Percentiles rank a stretch among this genome's conserved stretches.
Conservation (phyloP, 2,888 invertebrate species). For the Erannis defoliaria region DNA sequence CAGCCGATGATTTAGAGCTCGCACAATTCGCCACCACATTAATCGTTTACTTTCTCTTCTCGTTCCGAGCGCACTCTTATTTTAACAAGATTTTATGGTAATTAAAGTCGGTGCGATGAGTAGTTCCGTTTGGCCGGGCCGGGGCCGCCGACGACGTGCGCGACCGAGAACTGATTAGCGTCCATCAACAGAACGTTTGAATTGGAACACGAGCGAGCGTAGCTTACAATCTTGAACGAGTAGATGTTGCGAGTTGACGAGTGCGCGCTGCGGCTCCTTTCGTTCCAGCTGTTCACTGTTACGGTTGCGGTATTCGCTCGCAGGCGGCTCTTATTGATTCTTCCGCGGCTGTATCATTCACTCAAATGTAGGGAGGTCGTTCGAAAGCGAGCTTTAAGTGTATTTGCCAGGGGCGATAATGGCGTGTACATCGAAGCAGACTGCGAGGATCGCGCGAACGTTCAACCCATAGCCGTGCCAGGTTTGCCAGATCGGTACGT, state of each 20-base stretch:
- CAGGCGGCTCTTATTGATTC: conserved; percentile 25
- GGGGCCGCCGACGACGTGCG: conserved; percentile 10
- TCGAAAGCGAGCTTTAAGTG: conserved; percentile 2
- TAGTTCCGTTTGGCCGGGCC: conserved; percentile 12
- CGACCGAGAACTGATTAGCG: conserved; percentile 15
- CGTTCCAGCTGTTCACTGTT: too few species aligned
- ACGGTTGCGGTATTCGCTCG: neutral
- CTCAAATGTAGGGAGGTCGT: neutral
- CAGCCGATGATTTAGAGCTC: conserved; percentile 33
- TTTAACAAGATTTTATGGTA: conserved; percentile 51
- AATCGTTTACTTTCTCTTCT: conserved; percentile 54
- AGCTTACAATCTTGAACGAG: too few species aligned
- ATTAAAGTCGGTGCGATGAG: conserved; percentile 41
- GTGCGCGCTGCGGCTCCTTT: too few species aligned
- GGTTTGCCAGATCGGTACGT: too few species aligned
- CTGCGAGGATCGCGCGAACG: conserved; percentile 7
- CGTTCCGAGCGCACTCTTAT: conserved; percentile 41
- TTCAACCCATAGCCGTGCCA: neutral
- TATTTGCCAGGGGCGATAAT: neutral
- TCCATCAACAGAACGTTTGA: conserved; percentile 12
- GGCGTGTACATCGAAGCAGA: conserved; percentile 4
- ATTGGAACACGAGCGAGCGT: too few species aligned
- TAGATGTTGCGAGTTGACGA: too few species aligned
- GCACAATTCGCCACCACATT: conserved; percentile 38
- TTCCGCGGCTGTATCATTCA: conserved; percentile 17